Evolutionary conservation across 2,888 invertebrate genomes (phyloP).

Genomic region (Stratiomys singularior): DNA sequence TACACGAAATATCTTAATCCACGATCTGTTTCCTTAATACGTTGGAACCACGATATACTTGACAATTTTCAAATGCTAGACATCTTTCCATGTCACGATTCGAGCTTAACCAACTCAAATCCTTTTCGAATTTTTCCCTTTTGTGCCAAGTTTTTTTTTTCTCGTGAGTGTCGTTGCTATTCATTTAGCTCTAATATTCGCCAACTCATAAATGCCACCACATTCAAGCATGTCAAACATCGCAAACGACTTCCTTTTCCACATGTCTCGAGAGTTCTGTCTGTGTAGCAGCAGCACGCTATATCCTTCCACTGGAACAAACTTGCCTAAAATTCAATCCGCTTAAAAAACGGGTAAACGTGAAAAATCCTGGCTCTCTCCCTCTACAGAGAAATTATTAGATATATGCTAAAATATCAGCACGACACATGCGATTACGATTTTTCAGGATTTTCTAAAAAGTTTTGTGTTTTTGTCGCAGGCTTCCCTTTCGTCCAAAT

Average conservation of each 20-base stretch:
- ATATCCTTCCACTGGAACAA: conserved; percentile 36
- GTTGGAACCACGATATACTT: conserved; percentile 21
- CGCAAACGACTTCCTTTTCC: conserved; percentile 46
- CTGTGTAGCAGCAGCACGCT: conserved; percentile 43
- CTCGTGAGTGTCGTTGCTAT: background rate
- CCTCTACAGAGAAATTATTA: conserved; percentile 30
- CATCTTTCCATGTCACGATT: conserved; percentile 26
- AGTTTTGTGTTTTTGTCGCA: conserved; percentile 39
- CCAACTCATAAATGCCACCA: conserved; percentile 43
- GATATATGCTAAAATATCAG: conserved; percentile 43
- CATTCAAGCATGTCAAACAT: conserved; percentile 47
- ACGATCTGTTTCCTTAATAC: conserved; percentile 28
- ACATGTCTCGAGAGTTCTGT: conserved; percentile 43
- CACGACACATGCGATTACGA: conserved; percentile 46
- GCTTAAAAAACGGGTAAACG: background rate
- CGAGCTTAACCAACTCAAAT: conserved; percentile 38
- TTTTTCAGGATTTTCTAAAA: conserved; percentile 44
- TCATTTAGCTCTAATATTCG: background rate
- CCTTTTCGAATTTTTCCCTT: conserved; percentile 34
- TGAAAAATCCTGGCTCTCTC: background rate
- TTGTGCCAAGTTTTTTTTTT: background rate
- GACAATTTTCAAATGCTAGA: background rate
- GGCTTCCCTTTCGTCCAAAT: background rate
- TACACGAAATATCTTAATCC: background rate
- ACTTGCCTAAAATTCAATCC: conserved; percentile 41